phyloP scores from a whole-genome alignment of 2,113 vertebrate genomes.

The Stictonetta naevosa region DNA sequence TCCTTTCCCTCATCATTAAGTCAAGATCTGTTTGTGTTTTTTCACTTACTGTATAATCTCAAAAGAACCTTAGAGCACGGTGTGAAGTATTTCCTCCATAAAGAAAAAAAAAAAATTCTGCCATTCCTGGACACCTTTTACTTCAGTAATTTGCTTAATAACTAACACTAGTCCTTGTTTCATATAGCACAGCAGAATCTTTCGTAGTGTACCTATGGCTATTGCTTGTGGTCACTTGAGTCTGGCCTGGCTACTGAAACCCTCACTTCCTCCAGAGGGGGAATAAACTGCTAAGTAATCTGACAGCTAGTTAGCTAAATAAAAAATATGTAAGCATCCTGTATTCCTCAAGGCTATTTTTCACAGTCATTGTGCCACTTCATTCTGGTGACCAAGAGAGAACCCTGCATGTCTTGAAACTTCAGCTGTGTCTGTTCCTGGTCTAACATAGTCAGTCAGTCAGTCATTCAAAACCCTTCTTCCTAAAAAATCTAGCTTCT shows the following conservation, averaged over 20 bases:
- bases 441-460: neutral
- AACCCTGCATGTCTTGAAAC: neutral
- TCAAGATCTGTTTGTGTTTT: neutral
- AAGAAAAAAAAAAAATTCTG: neutral
- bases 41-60: neutral
- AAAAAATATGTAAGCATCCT: neutral
- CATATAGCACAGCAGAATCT: neutral
- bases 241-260: neutral
- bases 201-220: neutral
- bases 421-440: neutral
- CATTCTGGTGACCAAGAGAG: neutral
- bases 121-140: neutral
- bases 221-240: neutral
- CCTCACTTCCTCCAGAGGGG: neutral
- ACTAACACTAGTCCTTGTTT: neutral
- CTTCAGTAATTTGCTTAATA: neutral
- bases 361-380: neutral
- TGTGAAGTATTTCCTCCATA: neutral
- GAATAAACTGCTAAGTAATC: neutral
- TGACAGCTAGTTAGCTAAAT: neutral
- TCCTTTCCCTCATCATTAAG: neutral
- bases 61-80: neutral
- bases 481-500: neutral
- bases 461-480: neutral
- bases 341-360: neutral